These are phyloP conservation scores for Sussaba pulchella DNA, from an alignment of 2,888 invertebrate genomes.

Conservation along the genomic window DNA sequence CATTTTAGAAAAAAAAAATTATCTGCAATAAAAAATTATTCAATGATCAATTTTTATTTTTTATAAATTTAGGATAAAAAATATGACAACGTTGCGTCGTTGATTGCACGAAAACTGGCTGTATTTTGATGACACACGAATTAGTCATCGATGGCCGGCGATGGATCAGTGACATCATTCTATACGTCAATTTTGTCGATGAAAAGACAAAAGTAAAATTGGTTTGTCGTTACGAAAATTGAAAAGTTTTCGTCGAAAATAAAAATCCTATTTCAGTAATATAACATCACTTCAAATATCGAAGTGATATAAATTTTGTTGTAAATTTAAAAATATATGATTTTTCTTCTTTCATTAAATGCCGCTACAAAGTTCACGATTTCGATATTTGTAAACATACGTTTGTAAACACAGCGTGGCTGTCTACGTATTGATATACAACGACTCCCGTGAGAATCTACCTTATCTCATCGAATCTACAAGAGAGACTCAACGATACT, in stretches of 20 bases:
- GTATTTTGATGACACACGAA: too few relatives aligned
- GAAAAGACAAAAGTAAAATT: background rate
- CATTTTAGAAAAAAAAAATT: background rate
- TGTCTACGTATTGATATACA: background rate
- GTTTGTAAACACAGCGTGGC: constrained; percentile 4
- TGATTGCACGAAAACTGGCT: too few relatives aligned
- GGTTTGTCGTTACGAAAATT: background rate
- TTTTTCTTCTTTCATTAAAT: background rate
- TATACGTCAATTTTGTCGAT: too few relatives aligned
- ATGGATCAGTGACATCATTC: too few relatives aligned
- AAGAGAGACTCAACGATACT: background rate
- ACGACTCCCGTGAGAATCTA: background rate
- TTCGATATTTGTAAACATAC: background rate
- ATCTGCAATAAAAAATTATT: too few relatives aligned
- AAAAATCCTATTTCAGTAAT: background rate
- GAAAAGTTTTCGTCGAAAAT: background rate
- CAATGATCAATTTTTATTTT: background rate
- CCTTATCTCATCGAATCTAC: background rate
- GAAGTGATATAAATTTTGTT: background rate
- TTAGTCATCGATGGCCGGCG: too few relatives aligned
- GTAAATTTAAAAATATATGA: background rate
- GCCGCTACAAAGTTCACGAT: background rate
- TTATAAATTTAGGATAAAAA: too few relatives aligned
- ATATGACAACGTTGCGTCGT: too few relatives aligned
- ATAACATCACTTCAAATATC: background rate